phyloP scores from a whole-genome alignment of 1,140 invertebrate genomes.

The Lanistes nyassanus region DNA sequence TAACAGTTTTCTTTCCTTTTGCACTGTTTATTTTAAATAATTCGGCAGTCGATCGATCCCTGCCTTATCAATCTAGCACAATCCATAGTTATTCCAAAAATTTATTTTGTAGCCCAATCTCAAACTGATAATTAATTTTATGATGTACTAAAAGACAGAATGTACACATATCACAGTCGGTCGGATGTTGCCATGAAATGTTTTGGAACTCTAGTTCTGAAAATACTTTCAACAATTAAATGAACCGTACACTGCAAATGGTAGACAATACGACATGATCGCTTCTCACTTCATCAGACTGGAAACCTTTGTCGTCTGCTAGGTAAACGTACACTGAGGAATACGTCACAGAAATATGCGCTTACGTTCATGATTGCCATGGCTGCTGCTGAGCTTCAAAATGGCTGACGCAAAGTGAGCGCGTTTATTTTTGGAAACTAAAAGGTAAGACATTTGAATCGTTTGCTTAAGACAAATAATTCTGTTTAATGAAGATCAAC shows the following conservation, averaged over 20 bases:
- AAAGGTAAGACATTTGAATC: too few relatives aligned
- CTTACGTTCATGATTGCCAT: slow-evolving; percentile 20
- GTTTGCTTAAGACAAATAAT: too few relatives aligned
- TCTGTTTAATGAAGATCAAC: too few relatives aligned
- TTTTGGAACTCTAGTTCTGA: background rate
- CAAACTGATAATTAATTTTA: too few relatives aligned
- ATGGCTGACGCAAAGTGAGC: slow-evolving; percentile 4
- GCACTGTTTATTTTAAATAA: too few relatives aligned
- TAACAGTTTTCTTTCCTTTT: too few relatives aligned
- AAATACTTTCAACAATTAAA: background rate
- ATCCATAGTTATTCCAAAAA: too few relatives aligned
- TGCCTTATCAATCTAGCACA: too few relatives aligned
- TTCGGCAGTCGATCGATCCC: too few relatives aligned
- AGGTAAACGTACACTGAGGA: background rate
- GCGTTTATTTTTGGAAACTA: too few relatives aligned
- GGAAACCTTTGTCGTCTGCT: slow-evolving; percentile 15
- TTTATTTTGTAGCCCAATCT: too few relatives aligned
- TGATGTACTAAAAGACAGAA: too few relatives aligned
- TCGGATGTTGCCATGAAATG: background rate
- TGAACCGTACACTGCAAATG: slow-evolving; percentile 18
- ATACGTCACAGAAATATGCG: slow-evolving; percentile 12
- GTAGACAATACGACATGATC: slow-evolving; percentile 7
- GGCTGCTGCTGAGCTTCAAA: slow-evolving; percentile 24
- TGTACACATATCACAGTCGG: background rate
- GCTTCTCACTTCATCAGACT: background rate